Percentiles rank a stretch among this genome's conserved stretches.
Evolutionary conservation across 2,888 invertebrate species (phyloP).

Genomic region (Rhaphigaster nebulosa): DNA sequence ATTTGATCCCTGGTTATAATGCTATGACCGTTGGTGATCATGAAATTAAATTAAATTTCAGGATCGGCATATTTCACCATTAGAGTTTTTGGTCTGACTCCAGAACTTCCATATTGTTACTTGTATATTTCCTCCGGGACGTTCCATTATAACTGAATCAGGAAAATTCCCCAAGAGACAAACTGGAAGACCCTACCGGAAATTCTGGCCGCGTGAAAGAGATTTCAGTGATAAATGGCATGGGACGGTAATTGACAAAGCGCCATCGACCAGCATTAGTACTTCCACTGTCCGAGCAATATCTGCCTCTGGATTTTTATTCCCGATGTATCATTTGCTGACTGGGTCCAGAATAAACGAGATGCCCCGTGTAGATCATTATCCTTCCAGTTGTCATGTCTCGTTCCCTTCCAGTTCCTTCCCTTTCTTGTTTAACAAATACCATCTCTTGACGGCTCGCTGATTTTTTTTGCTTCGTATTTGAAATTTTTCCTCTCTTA

Average conservation of each 20-base stretch:
- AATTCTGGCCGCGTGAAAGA: neutral
- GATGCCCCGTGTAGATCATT: conserved; percentile 8
- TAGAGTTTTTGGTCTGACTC: neutral
- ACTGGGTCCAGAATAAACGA: conserved; percentile 1
- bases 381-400: neutral
- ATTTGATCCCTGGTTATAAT: no score
- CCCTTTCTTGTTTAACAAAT: conserved; percentile 5
- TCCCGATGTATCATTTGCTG: conserved; percentile 35
- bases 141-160: neutral
- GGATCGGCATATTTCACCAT: neutral
- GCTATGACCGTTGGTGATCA: no score
- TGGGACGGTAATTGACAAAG: neutral
- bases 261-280: neutral
- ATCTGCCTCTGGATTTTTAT: neutral
- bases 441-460: neutral
- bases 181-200: neutral
- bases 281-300: neutral
- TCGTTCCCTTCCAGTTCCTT: neutral
- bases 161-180: neutral
- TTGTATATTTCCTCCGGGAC: neutral
- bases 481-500: neutral
- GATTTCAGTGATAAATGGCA: neutral
- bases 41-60: no score
- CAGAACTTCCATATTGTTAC: neutral
- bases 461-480: neutral